Percentiles rank a stretch among this genome's conserved stretches.
Conservation (phyloP, 2,888 invertebrate species). For the Lochmaea crataegi region DNA sequence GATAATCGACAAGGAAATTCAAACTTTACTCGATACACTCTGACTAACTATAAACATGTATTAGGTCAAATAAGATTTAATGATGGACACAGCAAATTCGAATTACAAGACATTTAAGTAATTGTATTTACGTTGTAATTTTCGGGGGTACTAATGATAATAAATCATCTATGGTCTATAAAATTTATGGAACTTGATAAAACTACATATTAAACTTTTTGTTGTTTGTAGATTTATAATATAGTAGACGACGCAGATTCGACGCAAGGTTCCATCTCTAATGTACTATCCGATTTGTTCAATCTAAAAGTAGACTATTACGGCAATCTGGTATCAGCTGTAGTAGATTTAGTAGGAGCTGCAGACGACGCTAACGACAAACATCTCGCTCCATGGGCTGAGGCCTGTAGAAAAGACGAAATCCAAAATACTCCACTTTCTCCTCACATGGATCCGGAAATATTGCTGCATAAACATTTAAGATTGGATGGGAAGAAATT, state of each 20-base stretch:
- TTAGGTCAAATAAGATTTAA: too few species aligned
- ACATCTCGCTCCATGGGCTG: constrained; percentile 92
- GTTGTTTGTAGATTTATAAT: constrained; percentile 75
- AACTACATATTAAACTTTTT: background rate
- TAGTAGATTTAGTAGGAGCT: constrained; percentile 84
- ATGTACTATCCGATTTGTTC: constrained; percentile 84
- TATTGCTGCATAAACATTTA: constrained; percentile 84
- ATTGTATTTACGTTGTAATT: too few species aligned
- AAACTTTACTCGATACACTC: too few species aligned
- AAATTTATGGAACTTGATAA: too few species aligned
- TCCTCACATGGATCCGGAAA: constrained; percentile 86
- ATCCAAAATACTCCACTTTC: constrained; percentile 88
- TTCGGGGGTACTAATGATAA: too few species aligned
- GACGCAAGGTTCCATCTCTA: constrained; percentile 86
- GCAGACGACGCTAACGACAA: constrained; percentile 95
- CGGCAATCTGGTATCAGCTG: constrained; percentile 82
- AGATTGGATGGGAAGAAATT: constrained; percentile 79
- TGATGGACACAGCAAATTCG: too few species aligned
- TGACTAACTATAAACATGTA: too few species aligned
- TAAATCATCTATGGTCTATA: too few species aligned
- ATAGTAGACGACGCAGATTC: constrained; percentile 86
- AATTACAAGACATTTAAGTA: too few species aligned
- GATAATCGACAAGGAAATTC: too few species aligned
- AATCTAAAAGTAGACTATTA: constrained; percentile 89
- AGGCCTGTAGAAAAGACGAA: constrained; percentile 79